A percentile compares a stretch with the other conserved stretches of the same genome.
Evolutionary conservation across 2,797 vertebrate genomes (phyloP).

Genomic region (Uromys caudimaculatus): DNA sequence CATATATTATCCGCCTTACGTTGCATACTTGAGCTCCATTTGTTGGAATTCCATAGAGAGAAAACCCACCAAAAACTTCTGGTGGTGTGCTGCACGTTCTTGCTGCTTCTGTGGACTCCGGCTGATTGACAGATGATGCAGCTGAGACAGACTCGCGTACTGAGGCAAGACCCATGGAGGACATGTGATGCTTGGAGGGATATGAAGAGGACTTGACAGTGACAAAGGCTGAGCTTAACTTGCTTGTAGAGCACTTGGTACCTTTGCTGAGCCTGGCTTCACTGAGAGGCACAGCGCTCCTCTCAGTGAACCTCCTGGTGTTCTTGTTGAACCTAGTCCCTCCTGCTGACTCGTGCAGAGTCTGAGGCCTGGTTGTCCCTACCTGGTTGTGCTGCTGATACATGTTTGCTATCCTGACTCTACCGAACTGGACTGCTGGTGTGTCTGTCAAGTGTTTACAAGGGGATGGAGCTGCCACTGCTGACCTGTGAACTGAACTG

Average conservation of each 20-base stretch:
- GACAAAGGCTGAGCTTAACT: background rate
- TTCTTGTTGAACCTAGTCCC: background rate
- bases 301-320: background rate
- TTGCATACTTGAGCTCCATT: background rate
- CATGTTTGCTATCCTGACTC: background rate
- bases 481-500: background rate
- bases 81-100: background rate
- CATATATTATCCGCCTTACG: background rate
- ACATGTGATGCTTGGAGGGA: background rate
- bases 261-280: background rate
- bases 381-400: background rate
- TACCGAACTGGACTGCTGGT: background rate
- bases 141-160: no score
- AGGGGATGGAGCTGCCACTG: background rate
- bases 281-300: background rate
- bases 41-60: background rate
- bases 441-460: background rate
- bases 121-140: background rate
- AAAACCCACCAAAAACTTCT: no score
- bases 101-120: background rate
- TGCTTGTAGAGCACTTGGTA: background rate
- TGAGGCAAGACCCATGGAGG: no score
- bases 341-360: background rate
- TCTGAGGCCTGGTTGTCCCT: background rate
- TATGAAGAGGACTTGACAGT: background rate